These are phyloP conservation scores for Ramphastos sulfuratus DNA, from an alignment of 2,113 vertebrate species.

Conservation along the genomic window DNA sequence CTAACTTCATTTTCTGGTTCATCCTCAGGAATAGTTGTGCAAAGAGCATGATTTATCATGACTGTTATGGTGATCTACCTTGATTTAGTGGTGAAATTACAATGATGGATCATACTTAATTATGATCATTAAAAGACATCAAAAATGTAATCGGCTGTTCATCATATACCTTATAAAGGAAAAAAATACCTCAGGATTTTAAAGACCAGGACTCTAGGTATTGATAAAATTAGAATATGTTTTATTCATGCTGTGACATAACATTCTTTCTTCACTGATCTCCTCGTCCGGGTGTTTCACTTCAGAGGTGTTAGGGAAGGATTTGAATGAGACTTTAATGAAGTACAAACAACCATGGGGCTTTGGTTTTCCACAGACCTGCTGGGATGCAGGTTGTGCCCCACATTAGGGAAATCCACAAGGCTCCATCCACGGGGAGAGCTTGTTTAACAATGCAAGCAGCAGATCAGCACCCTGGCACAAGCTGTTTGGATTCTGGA, in stretches of 20 bases:
- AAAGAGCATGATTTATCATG: slow-evolving; percentile 59
- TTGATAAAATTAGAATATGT: slow-evolving; percentile 67
- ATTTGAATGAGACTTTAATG: neutral
- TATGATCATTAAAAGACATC: slow-evolving; percentile 74
- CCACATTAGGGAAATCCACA: fast-evolving
- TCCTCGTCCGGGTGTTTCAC: neutral
- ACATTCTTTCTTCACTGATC: slow-evolving; percentile 29
- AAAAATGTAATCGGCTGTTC: slow-evolving; percentile 71
- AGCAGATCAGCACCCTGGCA: slow-evolving; percentile 9
- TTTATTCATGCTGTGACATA: slow-evolving; percentile 55
- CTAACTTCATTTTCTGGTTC: slow-evolving; percentile 38
- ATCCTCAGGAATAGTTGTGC: slow-evolving; percentile 27
- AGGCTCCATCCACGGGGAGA: neutral
- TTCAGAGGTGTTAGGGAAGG: neutral
- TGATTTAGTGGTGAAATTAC: slow-evolving; percentile 74
- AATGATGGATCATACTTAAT: slow-evolving; percentile 74
- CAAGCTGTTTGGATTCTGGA: slow-evolving; percentile 32
- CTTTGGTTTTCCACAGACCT: fast-evolving
- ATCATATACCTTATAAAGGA: slow-evolving; percentile 65
- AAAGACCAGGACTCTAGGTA: slow-evolving; percentile 31
- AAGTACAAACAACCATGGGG: neutral
- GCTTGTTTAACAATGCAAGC: neutral
- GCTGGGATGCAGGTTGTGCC: fast-evolving
- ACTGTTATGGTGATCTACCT: slow-evolving; percentile 58
- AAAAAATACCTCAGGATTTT: slow-evolving; percentile 48